A percentile compares a stretch with the other conserved stretches of the same genome.
Conservation (phyloP, 2,797 vertebrate species). For the Parauchenoglanis ngamensis region DNA sequence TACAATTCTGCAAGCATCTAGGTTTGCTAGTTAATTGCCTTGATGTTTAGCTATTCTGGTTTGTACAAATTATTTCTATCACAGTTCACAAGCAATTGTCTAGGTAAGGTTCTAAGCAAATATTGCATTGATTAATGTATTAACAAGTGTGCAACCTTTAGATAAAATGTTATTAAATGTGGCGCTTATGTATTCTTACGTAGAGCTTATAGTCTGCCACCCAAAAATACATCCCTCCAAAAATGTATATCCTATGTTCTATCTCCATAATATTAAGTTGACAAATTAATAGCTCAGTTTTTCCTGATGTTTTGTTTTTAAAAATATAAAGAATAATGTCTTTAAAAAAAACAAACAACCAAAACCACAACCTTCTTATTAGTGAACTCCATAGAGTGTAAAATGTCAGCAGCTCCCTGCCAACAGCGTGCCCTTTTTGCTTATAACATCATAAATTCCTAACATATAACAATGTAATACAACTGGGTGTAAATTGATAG, state of each 20-base stretch:
- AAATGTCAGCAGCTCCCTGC: not conserved
- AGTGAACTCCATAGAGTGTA: not conserved
- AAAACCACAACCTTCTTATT: not conserved
- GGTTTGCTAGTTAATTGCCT: not conserved
- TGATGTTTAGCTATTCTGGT: not conserved
- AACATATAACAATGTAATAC: not conserved
- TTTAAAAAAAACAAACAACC: not conserved
- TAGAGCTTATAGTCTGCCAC: not conserved
- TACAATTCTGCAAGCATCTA: not conserved
- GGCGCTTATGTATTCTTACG: not conserved
- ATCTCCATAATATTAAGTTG: not conserved
- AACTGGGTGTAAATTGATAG: not conserved
- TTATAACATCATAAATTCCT: too few species aligned
- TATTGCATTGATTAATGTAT: too few species aligned
- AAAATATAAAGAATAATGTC: too few species aligned
- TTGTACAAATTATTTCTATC: not conserved
- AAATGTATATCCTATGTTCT: too few species aligned
- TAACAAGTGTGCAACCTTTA: too few species aligned
- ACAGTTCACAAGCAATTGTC: not conserved
- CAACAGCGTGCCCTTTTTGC: not conserved
- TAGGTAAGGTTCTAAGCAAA: too few species aligned
- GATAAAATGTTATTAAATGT: not conserved
- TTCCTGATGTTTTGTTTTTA: not conserved
- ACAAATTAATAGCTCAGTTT: too few species aligned
- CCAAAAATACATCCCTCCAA: too few species aligned